Percentiles rank a stretch among this genome's conserved stretches.
These are phyloP conservation scores for Mellilla xanthometata DNA, from an alignment of 2,888 invertebrate genomes.

Conservation along the genomic window DNA sequence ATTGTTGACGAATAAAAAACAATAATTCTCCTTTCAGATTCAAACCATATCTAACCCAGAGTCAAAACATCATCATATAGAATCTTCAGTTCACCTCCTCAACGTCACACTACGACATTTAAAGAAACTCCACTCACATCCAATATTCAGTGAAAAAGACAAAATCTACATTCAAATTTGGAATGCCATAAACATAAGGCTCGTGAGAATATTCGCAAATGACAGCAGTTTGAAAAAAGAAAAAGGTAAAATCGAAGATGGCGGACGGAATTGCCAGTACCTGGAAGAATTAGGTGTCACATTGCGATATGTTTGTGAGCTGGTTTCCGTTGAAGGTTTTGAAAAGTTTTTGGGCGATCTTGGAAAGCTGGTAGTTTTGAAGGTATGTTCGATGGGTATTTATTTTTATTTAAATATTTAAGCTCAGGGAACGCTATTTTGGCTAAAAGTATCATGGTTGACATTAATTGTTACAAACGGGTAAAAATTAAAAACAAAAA, in stretches of 20 bases:
- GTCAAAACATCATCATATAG: constrained; percentile 57
- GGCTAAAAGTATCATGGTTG: too few relatives aligned
- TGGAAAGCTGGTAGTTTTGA: constrained; percentile 47
- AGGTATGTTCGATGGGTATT: constrained; percentile 44
- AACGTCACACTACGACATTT: constrained; percentile 56
- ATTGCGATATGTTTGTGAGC: constrained; percentile 62
- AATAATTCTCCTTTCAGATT: too few relatives aligned
- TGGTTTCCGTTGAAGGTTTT: constrained; percentile 59
- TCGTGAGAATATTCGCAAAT: constrained; percentile 40
- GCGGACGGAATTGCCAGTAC: constrained; percentile 28
- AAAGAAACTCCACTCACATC: constrained; percentile 65
- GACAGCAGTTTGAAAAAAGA: constrained; percentile 28
- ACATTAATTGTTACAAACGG: too few relatives aligned
- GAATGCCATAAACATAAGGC: constrained; percentile 50
- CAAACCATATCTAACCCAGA: constrained; percentile 48
- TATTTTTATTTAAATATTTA: too few relatives aligned
- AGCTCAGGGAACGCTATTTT: too few relatives aligned
- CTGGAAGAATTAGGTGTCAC: constrained; percentile 57
- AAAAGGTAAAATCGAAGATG: too few relatives aligned
- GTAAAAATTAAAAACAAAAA: too few relatives aligned
- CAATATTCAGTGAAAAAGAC: constrained; percentile 59
- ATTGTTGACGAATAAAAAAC: too few relatives aligned
- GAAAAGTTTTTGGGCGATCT: constrained; percentile 55
- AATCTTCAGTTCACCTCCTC: constrained; percentile 58
- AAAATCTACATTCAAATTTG: constrained; percentile 58